Base-by-base conservation (phyloP, 2,888 invertebrate species). In the Dastarcus helophoroides region DNA sequence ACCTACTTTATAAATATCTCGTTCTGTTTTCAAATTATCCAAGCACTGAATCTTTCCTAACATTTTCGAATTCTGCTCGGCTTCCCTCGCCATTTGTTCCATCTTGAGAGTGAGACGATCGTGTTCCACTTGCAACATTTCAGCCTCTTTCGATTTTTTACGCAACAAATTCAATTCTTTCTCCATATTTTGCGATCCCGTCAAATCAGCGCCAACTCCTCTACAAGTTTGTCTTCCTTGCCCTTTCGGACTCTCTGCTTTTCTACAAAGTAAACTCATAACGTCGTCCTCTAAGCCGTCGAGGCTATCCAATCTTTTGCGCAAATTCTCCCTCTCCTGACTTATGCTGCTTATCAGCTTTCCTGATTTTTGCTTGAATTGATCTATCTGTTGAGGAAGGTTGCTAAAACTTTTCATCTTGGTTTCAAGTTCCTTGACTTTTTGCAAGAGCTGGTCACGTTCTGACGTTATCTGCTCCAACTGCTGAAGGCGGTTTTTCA, bases 1-100 rank as follows among this genome's bases (percentile, higher is more conserved):
- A 19, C 19, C 7, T 17, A 19, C 19, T 7, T 17, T 26, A 31
- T 56, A 60, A 35, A 48, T 47, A 24, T 60, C 58, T 12, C 57
- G 45, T 42, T 63, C 62, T 3, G 51, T 47, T 37, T 47, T 51
- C 9, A 61, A 33, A 1, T 46, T 39, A 15, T 60, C 58, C 23
- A 53, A 33, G 21, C 46, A 43, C 32, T 45, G 42, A 24, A 51
- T 43, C 36, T 52, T 52, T 10, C 44, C 41, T 31, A 47, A 26
- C 37, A 59, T 41, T 22, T 53, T 41, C 25, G 52, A 51, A 27
- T 50, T 55, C 34, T 60, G 55, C 7, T 41, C 35, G 37, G 58
- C 57, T 35, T 57, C 42, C 3, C 45, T 40, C 2, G 19, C 6
- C 19, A 44, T 28, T 13, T 55, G 26, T 35, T 60, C 55, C 4